phyloP scores from a whole-genome alignment of 1,140 invertebrate species.

The Pogonus chalceus region DNA sequence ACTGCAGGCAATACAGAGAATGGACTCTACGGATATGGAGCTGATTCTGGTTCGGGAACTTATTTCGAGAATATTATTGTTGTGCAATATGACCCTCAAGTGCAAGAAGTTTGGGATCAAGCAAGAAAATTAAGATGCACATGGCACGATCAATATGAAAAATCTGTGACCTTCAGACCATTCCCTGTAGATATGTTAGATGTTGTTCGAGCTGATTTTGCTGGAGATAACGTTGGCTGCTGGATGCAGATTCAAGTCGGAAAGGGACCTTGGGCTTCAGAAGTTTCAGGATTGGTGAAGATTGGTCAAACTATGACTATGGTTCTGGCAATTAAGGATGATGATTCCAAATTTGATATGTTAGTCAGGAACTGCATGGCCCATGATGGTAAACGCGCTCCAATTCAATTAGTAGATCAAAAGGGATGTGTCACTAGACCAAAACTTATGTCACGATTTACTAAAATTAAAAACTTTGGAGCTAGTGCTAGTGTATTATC shows the following conservation, averaged over 20 bases:
- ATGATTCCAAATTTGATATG: conserved; percentile 94
- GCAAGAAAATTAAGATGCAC: conserved; percentile 84
- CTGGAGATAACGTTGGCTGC: conserved; percentile 90
- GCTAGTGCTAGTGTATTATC: conserved; percentile 83
- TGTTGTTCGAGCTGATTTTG: conserved; percentile 85
- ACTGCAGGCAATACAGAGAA: conserved; percentile 85
- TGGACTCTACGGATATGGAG: conserved; percentile 70
- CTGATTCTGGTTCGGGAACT: conserved; percentile 77
- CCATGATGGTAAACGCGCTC: conserved; percentile 85
- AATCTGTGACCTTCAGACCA: conserved; percentile 86
- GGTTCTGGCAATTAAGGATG: conserved; percentile 92
- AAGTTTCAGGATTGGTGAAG: conserved; percentile 88
- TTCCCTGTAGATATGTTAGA: conserved; percentile 94
- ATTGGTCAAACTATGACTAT: conserved; percentile 96
- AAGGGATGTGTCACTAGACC: conserved; percentile 84
- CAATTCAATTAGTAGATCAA: conserved; percentile 90
- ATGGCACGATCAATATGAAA: conserved; percentile 94
- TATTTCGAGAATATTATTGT: conserved; percentile 94
- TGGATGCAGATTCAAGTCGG: conserved; percentile 94
- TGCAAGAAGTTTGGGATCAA: conserved; percentile 95
- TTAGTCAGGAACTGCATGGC: conserved; percentile 88
- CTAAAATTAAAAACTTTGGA: conserved; percentile 92
- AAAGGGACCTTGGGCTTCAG: conserved; percentile 90
- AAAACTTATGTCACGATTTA: conserved; percentile 88
- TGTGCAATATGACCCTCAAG: conserved; percentile 88